phyloP scores from a whole-genome alignment of 2,113 vertebrate genomes.

The sheep (Ovis aries) region DNA sequence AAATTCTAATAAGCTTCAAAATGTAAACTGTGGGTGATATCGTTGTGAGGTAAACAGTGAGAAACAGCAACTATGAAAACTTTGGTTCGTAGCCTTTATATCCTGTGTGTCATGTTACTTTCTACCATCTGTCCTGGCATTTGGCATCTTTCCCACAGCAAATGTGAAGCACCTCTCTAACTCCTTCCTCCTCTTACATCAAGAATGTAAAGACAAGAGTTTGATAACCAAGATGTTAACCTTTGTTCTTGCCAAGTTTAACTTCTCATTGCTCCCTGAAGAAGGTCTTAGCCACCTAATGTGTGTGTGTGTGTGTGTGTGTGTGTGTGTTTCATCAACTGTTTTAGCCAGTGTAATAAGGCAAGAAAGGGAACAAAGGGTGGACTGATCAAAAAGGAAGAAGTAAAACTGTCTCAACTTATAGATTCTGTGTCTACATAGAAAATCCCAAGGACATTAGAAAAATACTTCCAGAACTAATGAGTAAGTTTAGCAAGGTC shows the following conservation, averaged over 20 bases:
- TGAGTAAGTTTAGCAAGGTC: neutral
- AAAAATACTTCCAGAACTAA: neutral
- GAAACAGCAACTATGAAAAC: neutral
- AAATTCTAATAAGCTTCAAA: neutral
- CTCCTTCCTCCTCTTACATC: neutral
- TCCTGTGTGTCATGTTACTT: neutral
- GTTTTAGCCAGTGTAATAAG: neutral
- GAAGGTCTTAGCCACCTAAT: neutral
- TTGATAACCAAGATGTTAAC: neutral
- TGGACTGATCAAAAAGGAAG: neutral
- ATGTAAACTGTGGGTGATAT: neutral
- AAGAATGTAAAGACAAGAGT: neutral
- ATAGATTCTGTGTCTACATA: neutral
- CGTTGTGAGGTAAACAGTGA: neutral
- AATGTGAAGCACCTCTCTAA: neutral
- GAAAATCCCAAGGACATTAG: neutral
- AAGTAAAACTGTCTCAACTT: neutral
- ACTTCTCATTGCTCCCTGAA: neutral
- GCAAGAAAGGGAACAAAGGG: neutral
- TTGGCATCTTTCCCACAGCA: neutral
- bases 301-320: no score
- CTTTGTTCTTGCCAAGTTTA: neutral
- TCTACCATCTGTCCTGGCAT: neutral
- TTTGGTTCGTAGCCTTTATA: neutral
- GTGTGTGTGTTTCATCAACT: neutral